Evolutionary conservation across 2,113 vertebrate genomes (phyloP).

Genomic region (Terrapene triunguis): DNA sequence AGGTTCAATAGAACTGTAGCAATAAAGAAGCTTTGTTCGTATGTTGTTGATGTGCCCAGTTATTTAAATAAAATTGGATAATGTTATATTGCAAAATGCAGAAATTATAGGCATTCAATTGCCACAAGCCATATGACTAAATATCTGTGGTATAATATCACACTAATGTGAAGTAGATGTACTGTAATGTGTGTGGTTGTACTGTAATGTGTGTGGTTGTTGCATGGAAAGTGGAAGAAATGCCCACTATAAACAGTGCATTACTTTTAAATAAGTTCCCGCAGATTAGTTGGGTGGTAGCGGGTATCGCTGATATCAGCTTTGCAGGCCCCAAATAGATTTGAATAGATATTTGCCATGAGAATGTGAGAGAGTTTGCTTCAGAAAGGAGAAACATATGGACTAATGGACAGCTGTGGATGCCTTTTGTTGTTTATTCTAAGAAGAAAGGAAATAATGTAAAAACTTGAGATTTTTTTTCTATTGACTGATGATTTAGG

Average conservation of each 20-base stretch:
- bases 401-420: background rate
- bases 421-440: background rate
- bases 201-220: background rate
- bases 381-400: background rate
- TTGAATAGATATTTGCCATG: background rate
- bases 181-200: conserved; percentile 1
- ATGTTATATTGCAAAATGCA: background rate
- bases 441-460: background rate
- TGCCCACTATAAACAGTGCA: background rate
- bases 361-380: background rate
- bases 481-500: background rate
- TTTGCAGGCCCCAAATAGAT: background rate
- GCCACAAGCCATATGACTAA: background rate
- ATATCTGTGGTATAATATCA: background rate
- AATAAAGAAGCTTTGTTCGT: background rate
- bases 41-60: background rate
- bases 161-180: background rate
- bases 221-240: background rate
- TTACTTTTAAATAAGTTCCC: conserved; percentile 2
- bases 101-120: background rate
- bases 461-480: background rate
- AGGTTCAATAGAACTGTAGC: background rate
- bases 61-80: background rate
- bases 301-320: background rate
- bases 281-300: background rate